Base-by-base conservation (phyloP, 1,140 invertebrate genomes). In the Charaxes varanes region DNA sequence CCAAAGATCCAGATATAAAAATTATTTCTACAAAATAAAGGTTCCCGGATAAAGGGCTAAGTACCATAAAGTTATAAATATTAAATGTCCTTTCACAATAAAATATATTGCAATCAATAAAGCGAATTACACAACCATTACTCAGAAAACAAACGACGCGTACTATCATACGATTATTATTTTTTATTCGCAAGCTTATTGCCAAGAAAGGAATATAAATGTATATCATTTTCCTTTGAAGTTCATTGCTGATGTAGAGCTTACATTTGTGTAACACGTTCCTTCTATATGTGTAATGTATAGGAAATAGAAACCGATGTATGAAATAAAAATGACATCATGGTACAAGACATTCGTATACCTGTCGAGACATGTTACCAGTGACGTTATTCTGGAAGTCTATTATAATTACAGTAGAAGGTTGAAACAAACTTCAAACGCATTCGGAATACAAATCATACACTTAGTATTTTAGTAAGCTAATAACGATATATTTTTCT, bases 101-200 rank as follows among this genome's bases (percentile, higher is more conserved):
- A 28, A 38, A 28, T 37, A 27, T 38, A 31, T 30, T 23, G 3
- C 6, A 34, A 34, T 28, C 23, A 33, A 42, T 42, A 34, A 34
- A 42, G 19, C 18, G 41, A 53, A 48, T 53, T 48, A 41, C 44
- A 34, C 41, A 36, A 53, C 32, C 36, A 48, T 53, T 53, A 48
- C 51, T 53, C 45, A 45, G 31, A 33, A 41, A 41, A 11, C 12
- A 37, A 40, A 35, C 22, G 30, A 53, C 19, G 38, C 36, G 21
- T 27, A 13, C 41, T 33, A 48, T 43, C 24, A 30, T 43, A 27
- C 35, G 35, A 37, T 28, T 44, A 26, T 41, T 38, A 22, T 21
- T 30, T 24, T 27, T 30, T 42, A 33, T 13, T 26, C 3, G 18
- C 6, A 34, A 12, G n/a, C 7, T 11, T 21, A 18, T 14, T 14